A percentile compares a stretch with the other conserved stretches of the same genome.
These are phyloP conservation scores for Sipha flava DNA, from an alignment of 1,140 invertebrate species.

Conservation along the genomic window DNA sequence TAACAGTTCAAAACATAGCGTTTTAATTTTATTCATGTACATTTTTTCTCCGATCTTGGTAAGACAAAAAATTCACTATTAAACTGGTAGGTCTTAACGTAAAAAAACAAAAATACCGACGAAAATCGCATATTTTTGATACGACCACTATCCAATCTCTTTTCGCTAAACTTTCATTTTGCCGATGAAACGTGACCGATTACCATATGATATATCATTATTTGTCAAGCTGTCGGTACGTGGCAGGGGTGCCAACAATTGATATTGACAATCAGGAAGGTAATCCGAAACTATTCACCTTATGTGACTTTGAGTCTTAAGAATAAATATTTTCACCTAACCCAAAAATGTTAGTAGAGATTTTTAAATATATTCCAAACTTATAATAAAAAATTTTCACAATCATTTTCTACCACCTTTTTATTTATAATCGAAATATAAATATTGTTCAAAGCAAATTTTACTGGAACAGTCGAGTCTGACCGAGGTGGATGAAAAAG, in stretches of 20 bases:
- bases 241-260: background rate
- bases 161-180: constrained; percentile 5
- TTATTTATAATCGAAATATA: no score
- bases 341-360: background rate
- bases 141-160: background rate
- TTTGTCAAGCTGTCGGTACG: background rate
- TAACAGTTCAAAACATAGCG: background rate
- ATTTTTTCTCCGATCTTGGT: background rate
- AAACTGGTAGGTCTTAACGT: background rate
- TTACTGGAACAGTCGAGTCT: no score
- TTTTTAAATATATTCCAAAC: background rate
- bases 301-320: background rate
- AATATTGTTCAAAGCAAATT: no score
- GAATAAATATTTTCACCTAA: background rate
- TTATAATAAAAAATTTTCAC: no score
- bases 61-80: background rate
- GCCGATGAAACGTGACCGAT: background rate
- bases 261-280: background rate
- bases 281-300: background rate
- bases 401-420: no score
- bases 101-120: background rate
- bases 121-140: background rate
- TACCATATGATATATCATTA: constrained; percentile 6
- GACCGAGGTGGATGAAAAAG: no score
- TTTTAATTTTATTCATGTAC: background rate